phyloP scores from a whole-genome alignment of 2,113 vertebrate genomes.

The Anseranas semipalmata region DNA sequence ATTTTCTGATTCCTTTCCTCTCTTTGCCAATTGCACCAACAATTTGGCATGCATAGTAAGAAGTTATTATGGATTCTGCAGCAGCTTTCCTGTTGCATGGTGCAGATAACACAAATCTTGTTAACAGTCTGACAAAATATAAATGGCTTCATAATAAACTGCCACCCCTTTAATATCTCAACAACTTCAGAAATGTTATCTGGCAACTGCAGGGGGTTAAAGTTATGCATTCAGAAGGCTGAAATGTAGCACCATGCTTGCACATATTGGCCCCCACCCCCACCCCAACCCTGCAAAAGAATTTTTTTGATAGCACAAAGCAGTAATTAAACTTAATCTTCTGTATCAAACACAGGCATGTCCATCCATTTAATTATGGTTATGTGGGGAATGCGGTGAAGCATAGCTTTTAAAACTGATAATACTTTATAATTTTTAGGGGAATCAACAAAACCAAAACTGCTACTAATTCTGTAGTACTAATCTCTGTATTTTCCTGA shows the following conservation, averaged over 20 bases:
- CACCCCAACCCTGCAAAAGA: neutral
- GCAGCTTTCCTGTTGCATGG: slow-evolving; percentile 22
- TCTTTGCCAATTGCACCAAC: neutral
- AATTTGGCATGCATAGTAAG: slow-evolving; percentile 23
- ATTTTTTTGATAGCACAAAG: neutral
- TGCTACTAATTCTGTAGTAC: neutral
- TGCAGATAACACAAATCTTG: slow-evolving; percentile 59
- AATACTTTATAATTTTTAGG: neutral
- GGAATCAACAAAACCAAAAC: neutral
- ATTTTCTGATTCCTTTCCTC: neutral
- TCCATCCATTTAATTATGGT: neutral
- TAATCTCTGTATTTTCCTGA: neutral
- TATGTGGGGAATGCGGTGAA: neutral
- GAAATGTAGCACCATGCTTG: slow-evolving; percentile 3
- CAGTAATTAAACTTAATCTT: slow-evolving; percentile 40
- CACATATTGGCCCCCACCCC: accelerated
- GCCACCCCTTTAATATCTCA: slow-evolving; percentile 52
- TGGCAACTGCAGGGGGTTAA: slow-evolving; percentile 42
- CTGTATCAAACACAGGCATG: neutral
- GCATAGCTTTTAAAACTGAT: neutral
- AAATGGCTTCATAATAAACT: slow-evolving; percentile 63
- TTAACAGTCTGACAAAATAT: slow-evolving; percentile 60
- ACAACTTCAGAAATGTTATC: slow-evolving; percentile 62
- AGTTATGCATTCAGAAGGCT: slow-evolving; percentile 1
- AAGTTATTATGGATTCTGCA: slow-evolving; percentile 48